A percentile compares a stretch with the other conserved stretches of the same genome.
These are phyloP conservation scores for Hesperophylax magnus DNA, from an alignment of 1,140 invertebrate genomes.

Conservation along the genomic window DNA sequence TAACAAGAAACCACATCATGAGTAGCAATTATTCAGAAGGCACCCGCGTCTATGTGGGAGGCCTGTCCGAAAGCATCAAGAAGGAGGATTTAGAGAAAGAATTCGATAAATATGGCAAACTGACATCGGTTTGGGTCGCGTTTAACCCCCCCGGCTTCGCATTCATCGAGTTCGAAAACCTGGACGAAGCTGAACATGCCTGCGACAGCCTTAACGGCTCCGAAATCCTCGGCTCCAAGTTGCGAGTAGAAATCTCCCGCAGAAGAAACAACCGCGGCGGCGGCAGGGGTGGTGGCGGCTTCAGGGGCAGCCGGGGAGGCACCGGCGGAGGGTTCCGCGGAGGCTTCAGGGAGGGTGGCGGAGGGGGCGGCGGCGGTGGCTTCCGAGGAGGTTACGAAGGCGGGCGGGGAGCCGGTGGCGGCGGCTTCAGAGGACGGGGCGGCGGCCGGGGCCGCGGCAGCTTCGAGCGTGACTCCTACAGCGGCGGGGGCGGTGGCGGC, in stretches of 20 bases:
- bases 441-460: conserved; percentile 63
- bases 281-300: conserved; percentile 67
- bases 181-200: conserved; percentile 94
- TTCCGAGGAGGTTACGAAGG: conserved; percentile 70
- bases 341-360: conserved; percentile 71
- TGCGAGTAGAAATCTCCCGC: conserved; percentile 63
- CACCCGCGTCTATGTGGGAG: conserved; percentile 88
- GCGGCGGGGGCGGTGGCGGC: conserved; percentile 35
- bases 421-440: conserved; percentile 69
- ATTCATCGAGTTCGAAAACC: conserved; percentile 98
- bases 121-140: conserved; percentile 92
- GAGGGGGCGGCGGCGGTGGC: conserved; percentile 69
- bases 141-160: conserved; percentile 92
- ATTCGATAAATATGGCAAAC: conserved; percentile 91
- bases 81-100: conserved; percentile 90
- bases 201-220: conserved; percentile 92
- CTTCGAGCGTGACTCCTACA: conserved; percentile 74
- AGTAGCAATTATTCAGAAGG: conserved; percentile 63
- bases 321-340: conserved; percentile 61
- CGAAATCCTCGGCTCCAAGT: conserved; percentile 83
- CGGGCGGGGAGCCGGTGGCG: conserved; percentile 78
- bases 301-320: conserved; percentile 66
- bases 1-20: conserved; percentile 39
- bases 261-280: conserved; percentile 59
- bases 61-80: conserved; percentile 85